Base-by-base conservation (phyloP, 2,797 vertebrate species). In the Heliangelus exortis region DNA sequence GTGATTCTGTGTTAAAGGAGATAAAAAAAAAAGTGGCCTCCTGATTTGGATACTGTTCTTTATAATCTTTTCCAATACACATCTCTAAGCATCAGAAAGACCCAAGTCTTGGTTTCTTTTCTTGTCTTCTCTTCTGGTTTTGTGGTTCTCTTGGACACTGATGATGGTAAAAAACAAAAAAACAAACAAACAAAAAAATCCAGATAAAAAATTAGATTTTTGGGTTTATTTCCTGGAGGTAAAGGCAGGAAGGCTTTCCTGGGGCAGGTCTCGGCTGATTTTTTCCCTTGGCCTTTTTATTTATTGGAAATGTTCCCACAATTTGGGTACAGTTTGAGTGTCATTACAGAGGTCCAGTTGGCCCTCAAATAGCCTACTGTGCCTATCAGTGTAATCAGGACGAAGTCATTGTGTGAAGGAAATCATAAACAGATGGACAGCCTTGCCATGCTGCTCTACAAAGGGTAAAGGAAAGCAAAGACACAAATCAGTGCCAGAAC, bases 341-440 rank as follows among this genome's bases (percentile, higher is more conserved):
- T 94, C 74, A 74, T 93, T 92, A 68, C 74, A 77, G 61, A 95
- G 48, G 68, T 92, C 93, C 93, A 95, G 90, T 92, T 96, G 90
- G 81, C 84, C 86, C 78, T 95, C 81, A 80, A 25, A 72, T 95
- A 94, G 77, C 93, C 94, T 82, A 92, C 96, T 95, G 88, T 96
- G 95, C 93, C 76, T 96, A 95, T 94, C 95, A 92, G 80, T 95
- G 90, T 95, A 96, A 89, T 93, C 65, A 14, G 97, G 93, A 96
- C 77, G 65, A 75, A 96, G 90, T 63, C 61, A 89, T 93, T 93
- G 93, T 91, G 89, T 94, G 84, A 93, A 92, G 71, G 85, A 96
- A 97, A 96, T 96, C 88, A 95, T 94, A 96, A 96, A 87, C 96
- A 97, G 95, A 97, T 95, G 95, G 95, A 77, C 77, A 89, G 72